Base-by-base conservation (phyloP, 2,888 invertebrate species). In the Lochmaea capreae region DNA sequence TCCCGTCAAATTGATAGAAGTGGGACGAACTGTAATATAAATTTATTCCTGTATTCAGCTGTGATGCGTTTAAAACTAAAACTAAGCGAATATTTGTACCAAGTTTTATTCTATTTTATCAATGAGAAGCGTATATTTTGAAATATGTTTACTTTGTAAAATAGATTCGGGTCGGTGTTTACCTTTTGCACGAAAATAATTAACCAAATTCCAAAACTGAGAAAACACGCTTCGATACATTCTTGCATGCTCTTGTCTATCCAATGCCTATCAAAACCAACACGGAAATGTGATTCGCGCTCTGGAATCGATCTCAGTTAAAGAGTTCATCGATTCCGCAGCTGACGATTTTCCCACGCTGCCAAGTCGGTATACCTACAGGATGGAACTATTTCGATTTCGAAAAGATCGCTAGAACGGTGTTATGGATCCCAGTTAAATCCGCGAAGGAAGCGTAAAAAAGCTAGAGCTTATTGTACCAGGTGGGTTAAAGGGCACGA, bases 11-110 rank as follows among this genome's bases (percentile, higher is more conserved):
- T 91, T 90, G 85, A 96, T 93, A 83, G 90, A 91, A 83, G 93
- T 91, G 3, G 97, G 96, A 58, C 94, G 92, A 67, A 97, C 97
- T 97, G 91, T 6, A 89, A 67, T 14, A 11, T n/a, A 87, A 75
- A 80, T 79, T 81, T 33, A 33, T 33, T 33, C 5, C 2, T 5
- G 5, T 33, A 5, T 33, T 33, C 33, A 26, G 26, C 4, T 1
- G 26, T 26, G 2, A 26, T 26, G 4, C 33, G 33, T 33, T 33
- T 33, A 39, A 39, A 39, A 39, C 33, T 39, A 6, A 5, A 6
- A 77, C 79, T 71, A n/a, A 54, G 65, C 8, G 10, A 42, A 42
- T 42, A 4, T 42, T 42, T 42, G 42, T 10, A 42, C 42, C 8
- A 42, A 42, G 10, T 42, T 10, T 10, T 10, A 12, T 12, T 11